Conservation (phyloP, 2,888 invertebrate species). For the Chalcosyrphus nemorum region DNA sequence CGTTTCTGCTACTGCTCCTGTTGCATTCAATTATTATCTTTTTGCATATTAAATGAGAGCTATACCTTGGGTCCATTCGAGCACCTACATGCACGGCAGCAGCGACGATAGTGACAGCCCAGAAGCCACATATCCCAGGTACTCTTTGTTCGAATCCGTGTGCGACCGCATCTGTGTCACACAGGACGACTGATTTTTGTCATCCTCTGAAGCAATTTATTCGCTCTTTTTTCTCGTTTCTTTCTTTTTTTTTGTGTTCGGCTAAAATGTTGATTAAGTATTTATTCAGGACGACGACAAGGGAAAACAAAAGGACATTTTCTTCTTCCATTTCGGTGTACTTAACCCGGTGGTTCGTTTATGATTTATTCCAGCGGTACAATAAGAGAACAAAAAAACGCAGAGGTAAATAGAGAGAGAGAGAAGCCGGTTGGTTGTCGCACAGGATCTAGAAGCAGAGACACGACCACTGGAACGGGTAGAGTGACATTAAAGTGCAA, state of each 20-base stretch:
- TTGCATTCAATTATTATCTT: constrained; percentile 64
- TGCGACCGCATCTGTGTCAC: constrained; percentile 51
- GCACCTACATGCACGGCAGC: background rate
- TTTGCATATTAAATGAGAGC: constrained; percentile 60
- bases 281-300: constrained; percentile 59
- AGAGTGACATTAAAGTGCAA: constrained; percentile 64
- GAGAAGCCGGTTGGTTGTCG: background rate
- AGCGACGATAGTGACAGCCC: constrained; percentile 17
- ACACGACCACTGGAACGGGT: constrained; percentile 5
- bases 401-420: constrained; percentile 20
- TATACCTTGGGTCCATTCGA: background rate
- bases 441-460: background rate
- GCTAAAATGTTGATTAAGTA: constrained; percentile 67
- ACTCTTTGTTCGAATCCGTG: constrained; percentile 6
- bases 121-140: constrained; percentile 27
- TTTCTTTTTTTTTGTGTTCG: background rate
- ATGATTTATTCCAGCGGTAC: constrained; percentile 51
- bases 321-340: constrained; percentile 57
- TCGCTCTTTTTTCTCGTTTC: background rate
- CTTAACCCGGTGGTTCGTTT: constrained; percentile 63
- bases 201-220: constrained; percentile 51
- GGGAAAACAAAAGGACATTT: constrained; percentile 48
- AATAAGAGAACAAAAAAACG: constrained; percentile 21
- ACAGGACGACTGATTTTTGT: constrained; percentile 44
- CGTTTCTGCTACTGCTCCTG: constrained; percentile 15